phyloP scores from a whole-genome alignment of 2,888 invertebrate genomes.

The Drosophila mettleri region DNA sequence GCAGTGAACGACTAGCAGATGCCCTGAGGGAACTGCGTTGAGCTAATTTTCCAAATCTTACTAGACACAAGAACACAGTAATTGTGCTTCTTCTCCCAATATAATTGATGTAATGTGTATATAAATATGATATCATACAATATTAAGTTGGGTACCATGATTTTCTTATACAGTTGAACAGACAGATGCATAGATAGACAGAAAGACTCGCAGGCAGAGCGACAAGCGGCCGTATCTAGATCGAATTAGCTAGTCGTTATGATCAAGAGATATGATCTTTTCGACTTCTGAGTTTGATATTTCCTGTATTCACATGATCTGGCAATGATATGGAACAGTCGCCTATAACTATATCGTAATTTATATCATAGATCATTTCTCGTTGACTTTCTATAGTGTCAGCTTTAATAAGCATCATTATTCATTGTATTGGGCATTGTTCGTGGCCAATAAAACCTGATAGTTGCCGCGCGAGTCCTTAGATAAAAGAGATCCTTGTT shows the following conservation, averaged over 20 bases:
- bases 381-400: not conserved
- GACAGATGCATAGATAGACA: not conserved
- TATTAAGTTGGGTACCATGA: too few relatives aligned
- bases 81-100: too few relatives aligned
- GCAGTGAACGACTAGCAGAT: not conserved
- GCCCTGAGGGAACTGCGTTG: not conserved
- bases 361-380: not conserved
- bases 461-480: slow-evolving; percentile 26
- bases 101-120: too few relatives aligned
- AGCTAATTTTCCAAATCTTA: too few relatives aligned
- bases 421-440: slow-evolving; percentile 54
- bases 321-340: not conserved
- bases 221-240: not conserved
- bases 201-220: not conserved
- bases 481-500: slow-evolving; percentile 22
- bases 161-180: not conserved
- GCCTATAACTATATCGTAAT: not conserved
- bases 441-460: slow-evolving; percentile 2
- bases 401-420: slow-evolving; percentile 55
- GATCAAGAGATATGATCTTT: too few relatives aligned
- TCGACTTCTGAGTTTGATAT: too few relatives aligned
- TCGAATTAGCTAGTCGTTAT: not conserved
- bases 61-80: too few relatives aligned
- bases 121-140: too few relatives aligned
- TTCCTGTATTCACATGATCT: not conserved